phyloP scores from a whole-genome alignment of 2,888 invertebrate genomes.

The Exocentrus adspersus region DNA sequence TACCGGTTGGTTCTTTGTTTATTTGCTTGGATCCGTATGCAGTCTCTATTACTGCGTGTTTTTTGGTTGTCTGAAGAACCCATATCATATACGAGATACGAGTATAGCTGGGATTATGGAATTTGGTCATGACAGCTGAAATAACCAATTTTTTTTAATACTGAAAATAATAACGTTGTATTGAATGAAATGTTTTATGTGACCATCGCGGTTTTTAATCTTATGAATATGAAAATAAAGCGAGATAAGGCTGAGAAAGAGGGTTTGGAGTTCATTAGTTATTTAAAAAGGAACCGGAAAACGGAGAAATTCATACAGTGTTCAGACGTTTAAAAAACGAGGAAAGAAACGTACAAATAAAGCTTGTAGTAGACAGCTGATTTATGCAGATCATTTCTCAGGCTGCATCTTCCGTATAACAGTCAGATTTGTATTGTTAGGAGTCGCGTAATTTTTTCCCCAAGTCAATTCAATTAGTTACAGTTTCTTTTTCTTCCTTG shows the following conservation, averaged over 20 bases:
- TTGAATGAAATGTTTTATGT: no score
- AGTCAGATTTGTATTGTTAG: background rate
- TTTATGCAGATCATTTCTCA: constrained; percentile 1
- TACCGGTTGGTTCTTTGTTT: background rate
- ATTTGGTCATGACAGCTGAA: no score
- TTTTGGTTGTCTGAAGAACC: no score
- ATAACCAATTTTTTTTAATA: no score
- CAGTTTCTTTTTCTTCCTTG: no score
- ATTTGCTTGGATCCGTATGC: background rate
- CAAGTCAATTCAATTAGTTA: no score
- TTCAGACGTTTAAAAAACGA: background rate
- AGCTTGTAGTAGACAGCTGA: constrained; percentile 1
- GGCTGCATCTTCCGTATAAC: background rate
- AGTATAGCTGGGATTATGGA: no score
- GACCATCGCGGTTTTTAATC: no score
- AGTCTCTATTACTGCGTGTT: no score
- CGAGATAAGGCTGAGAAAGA: background rate
- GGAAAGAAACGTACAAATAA: background rate
- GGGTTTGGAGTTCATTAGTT: background rate
- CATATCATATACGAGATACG: no score
- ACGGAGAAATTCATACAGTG: background rate
- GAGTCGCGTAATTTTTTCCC: background rate
- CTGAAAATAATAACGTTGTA: no score
- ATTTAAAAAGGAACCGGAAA: background rate
- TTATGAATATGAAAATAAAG: background rate